Percentiles rank a stretch among this genome's conserved stretches.
Evolutionary conservation across 2,113 vertebrate genomes (phyloP).

Genomic region (Lepisosteus oculatus): DNA sequence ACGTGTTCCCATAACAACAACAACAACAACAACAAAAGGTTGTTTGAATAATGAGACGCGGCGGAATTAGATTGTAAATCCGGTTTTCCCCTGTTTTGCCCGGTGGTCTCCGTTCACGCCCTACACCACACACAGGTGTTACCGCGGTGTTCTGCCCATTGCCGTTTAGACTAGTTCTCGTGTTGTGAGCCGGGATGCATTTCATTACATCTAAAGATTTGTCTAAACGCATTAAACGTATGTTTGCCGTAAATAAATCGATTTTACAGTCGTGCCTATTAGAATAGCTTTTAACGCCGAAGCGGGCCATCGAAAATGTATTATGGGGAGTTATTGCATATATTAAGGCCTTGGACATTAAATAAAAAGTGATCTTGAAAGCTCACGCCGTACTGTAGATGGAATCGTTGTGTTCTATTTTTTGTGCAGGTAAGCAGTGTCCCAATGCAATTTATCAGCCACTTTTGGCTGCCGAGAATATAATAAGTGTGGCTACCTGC

Average conservation of each 20-base stretch:
- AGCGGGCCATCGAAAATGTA: not conserved
- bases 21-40: too few relatives aligned
- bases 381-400: not conserved
- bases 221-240: not conserved
- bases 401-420: not conserved
- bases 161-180: too few relatives aligned
- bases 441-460: not conserved
- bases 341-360: not conserved
- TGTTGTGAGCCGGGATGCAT: not conserved
- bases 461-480: not conserved
- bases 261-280: not conserved
- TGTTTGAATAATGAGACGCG: too few relatives aligned
- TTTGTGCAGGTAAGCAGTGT: not conserved
- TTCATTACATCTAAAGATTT: not conserved
- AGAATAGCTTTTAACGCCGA: not conserved
- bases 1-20: too few relatives aligned
- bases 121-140: too few relatives aligned
- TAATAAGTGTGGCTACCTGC: constrained; percentile 22
- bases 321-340: not conserved
- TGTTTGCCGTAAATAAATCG: not conserved
- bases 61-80: too few relatives aligned
- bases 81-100: too few relatives aligned
- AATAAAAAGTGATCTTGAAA: not conserved
- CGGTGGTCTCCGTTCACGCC: too few relatives aligned
- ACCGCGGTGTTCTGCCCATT: too few relatives aligned